Conservation (phyloP, 1,140 invertebrate species). For the Drosophila ercepeae region DNA sequence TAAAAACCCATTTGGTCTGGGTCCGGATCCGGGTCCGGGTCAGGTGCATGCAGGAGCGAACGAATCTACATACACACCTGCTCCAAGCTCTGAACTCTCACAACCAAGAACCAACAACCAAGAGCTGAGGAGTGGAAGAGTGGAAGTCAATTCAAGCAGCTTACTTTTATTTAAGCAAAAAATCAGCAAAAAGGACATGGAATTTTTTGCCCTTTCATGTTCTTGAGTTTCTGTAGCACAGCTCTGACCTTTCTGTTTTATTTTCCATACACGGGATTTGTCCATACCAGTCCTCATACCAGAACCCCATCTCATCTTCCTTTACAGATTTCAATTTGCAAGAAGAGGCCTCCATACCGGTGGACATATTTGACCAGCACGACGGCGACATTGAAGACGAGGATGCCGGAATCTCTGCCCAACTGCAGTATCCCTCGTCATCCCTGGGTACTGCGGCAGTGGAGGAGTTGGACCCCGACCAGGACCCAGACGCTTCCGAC, state of each 20-base stretch:
- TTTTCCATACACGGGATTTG: constrained; percentile 27
- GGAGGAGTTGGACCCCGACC: background rate
- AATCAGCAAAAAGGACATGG: constrained; percentile 16
- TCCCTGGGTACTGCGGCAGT: constrained; percentile 1
- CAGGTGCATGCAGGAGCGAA: constrained; percentile 44
- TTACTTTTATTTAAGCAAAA: constrained; percentile 70
- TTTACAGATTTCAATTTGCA: constrained; percentile 78
- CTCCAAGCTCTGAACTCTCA: background rate
- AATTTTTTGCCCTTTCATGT: background rate
- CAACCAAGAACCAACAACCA: constrained; percentile 8
- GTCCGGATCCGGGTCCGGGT: constrained; percentile 62
- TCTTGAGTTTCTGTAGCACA: constrained; percentile 16
- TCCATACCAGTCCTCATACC: background rate
- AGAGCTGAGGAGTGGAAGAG: constrained; percentile 2
- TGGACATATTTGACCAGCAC: constrained; percentile 81
- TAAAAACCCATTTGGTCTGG: constrained; percentile 59
- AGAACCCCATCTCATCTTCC: background rate
- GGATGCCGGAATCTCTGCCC: constrained; percentile 23
- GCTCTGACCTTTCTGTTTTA: constrained; percentile 40
- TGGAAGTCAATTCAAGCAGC: constrained; percentile 71
- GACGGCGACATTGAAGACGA: constrained; percentile 58
- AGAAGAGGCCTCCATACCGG: constrained; percentile 76
- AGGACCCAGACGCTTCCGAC: constrained; percentile 3
- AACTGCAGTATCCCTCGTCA: constrained; percentile 46
- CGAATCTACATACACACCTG: background rate